Percentiles rank a stretch among this genome's conserved stretches.
These are phyloP conservation scores for Natrix natrix DNA, from an alignment of 2,797 vertebrate species.

Conservation along the genomic window DNA sequence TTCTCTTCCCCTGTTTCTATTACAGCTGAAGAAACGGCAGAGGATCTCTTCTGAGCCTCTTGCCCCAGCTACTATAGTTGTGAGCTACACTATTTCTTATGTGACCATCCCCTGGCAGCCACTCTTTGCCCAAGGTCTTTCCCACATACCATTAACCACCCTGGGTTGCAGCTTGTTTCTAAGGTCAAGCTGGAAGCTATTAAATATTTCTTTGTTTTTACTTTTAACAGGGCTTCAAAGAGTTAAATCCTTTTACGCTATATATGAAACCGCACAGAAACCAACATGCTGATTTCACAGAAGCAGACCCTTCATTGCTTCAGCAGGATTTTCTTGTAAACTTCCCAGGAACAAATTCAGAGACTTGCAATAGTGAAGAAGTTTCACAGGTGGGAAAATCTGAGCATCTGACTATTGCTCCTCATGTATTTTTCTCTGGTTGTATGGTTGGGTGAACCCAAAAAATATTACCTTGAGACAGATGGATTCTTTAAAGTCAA, in stretches of 20 bases:
- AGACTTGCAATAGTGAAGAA: constrained; percentile 10
- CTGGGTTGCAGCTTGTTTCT: background rate
- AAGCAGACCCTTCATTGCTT: constrained; percentile 29
- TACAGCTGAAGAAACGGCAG: background rate
- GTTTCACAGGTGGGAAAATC: constrained; percentile 39
- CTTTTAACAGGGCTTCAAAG: constrained; percentile 65
- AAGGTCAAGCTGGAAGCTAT: background rate
- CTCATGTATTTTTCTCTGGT: background rate
- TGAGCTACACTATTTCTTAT: background rate
- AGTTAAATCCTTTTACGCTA: constrained; percentile 65
- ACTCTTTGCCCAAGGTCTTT: background rate
- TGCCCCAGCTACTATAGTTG: background rate
- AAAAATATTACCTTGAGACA: background rate
- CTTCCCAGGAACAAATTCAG: constrained; percentile 28
- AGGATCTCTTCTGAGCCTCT: background rate
- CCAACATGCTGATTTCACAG: constrained; percentile 13
- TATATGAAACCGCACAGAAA: constrained; percentile 55
- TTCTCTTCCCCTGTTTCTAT: background rate
- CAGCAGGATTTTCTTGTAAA: constrained; percentile 38
- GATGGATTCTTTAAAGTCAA: background rate
- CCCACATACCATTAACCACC: background rate
- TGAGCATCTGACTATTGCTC: background rate
- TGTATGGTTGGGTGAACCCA: background rate
- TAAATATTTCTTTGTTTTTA: background rate
- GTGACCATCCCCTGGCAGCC: background rate